Base-by-base conservation (phyloP, 2,113 vertebrate species). In the Phoxinus phoxinus region DNA sequence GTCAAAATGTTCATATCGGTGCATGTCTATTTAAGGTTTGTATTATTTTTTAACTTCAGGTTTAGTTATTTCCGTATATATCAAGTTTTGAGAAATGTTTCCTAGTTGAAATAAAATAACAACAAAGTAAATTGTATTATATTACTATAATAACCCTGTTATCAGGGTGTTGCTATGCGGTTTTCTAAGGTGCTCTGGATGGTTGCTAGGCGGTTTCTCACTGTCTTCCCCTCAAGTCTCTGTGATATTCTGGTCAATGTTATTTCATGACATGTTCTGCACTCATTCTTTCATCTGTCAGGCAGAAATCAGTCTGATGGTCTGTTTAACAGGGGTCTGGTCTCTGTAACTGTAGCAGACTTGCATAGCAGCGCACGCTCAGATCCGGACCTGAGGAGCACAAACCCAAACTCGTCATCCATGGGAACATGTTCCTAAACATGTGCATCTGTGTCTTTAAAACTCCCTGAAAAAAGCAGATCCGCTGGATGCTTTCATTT, bases 341-440 rank as follows among this genome's bases (percentile, higher is more conserved):
- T 32, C 15, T 41, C 32, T 79, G 53, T 59, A 59, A 79, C 76
- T n/a, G 30, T 10, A 76, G 8, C 13, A 17, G 63, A 6, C 27
- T 17, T 19, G 30, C 30, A 35, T 35, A 69, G 30, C 32, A 6
- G 67, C 67, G 12, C 67, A 71, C 2, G 19, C 53, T 23, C 53
- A 56, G 53, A 56, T 21, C 53, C 53, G 53, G 32, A 79, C 32
- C 76, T 2, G n/a, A 51, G 44, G n/a, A 46, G 46, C 44, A 51
- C 73, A 51, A 48, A 51, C 44, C 12, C 72, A 59, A 79, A 37
- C 76, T 79, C 32, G 41, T 78, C 76, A 58, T 3, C 53, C 6
- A 79, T 15, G 23, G 32, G 53, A n/a, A 79, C 32, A 41, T 35
- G 8, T 41, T 17, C 46, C 11, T 15, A 79, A 25, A 4, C 32